Base-by-base conservation (phyloP, 2,888 invertebrate genomes). In the Scaeva pyrastri region DNA sequence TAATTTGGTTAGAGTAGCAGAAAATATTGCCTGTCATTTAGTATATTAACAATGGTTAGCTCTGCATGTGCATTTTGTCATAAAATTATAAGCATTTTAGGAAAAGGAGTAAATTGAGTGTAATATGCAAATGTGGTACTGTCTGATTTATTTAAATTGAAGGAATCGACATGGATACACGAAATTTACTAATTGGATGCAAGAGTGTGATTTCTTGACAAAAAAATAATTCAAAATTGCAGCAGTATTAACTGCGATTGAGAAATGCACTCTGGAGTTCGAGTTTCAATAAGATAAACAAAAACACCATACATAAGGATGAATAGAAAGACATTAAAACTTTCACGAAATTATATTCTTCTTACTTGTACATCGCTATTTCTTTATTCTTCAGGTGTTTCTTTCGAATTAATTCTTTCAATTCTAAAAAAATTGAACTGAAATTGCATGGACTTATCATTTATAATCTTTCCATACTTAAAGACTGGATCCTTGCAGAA, bases 51-150 rank as follows among this genome's bases (percentile, higher is more conserved):
- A 66, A 62, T 26, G 11, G 11, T 66, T 39, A 58, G 68, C 55
- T 74, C 16, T 80, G 84, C 84, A 85, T 85, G 84, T 80, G 72
- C 84, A 75, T 76, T 80, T 26, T 74, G 55, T 62, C 23, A 58
- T 21, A 45, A 48, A 55, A 85, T 36, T 64, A n/a, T n/a, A 8
- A 70, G 75, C 66, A 39, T 58, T 14, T 31, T 26, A 58, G 7
- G 14, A 56, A 8, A 52, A 16, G 6, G 7, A 73, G 19, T 11
- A 19, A 11, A 10, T n/a, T 26, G 1, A 0, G n/a, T 23, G 52
- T 31, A 11, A n/a, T 56, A 26, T 39, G 19, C 16, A 36, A 36
- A 39, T n/a, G 14, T 39, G 23, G 23, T 56, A 58, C 66, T 66
- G 19, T 52, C 41, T 56, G 23, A 16, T 11, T 11, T 1, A 39